Percentiles rank a stretch among this genome's conserved stretches.
These are phyloP conservation scores for Heliangelus exortis DNA, from an alignment of 2,797 vertebrate species.

Conservation along the genomic window DNA sequence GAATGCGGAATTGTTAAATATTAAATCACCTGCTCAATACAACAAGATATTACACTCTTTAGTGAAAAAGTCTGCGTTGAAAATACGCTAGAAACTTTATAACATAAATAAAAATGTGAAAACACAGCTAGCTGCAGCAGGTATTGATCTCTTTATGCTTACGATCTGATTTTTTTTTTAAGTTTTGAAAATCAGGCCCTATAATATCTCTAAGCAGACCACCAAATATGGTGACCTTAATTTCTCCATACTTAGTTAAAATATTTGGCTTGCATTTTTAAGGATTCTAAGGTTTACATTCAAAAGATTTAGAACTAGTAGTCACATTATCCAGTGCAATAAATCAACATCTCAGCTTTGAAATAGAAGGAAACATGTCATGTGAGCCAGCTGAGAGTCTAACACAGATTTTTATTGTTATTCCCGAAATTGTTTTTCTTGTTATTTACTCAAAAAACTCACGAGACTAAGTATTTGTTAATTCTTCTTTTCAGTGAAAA, in stretches of 20 bases:
- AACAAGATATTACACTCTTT: constrained; percentile 32
- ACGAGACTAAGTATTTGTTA: background rate
- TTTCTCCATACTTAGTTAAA: background rate
- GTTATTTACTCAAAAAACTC: background rate
- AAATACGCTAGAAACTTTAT: constrained; percentile 40
- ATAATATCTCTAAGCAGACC: background rate
- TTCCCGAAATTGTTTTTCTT: background rate
- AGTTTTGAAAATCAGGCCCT: background rate
- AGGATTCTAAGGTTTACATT: background rate
- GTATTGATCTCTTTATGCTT: constrained; percentile 4
- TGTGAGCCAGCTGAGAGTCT: background rate
- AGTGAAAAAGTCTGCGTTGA: constrained; percentile 29
- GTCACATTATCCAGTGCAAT: background rate
- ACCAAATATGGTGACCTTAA: background rate
- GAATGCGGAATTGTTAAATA: background rate
- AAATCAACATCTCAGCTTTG: background rate
- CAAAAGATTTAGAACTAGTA: background rate
- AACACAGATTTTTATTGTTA: background rate
- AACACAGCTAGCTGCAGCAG: constrained; percentile 28
- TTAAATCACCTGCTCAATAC: constrained; percentile 33
- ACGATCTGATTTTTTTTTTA: background rate
- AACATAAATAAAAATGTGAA: constrained; percentile 40
- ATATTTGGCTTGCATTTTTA: background rate
- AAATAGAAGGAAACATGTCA: background rate
- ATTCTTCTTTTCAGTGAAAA: background rate